phyloP scores from a whole-genome alignment of 2,797 vertebrate species.

The Trachops cirrhosus region DNA sequence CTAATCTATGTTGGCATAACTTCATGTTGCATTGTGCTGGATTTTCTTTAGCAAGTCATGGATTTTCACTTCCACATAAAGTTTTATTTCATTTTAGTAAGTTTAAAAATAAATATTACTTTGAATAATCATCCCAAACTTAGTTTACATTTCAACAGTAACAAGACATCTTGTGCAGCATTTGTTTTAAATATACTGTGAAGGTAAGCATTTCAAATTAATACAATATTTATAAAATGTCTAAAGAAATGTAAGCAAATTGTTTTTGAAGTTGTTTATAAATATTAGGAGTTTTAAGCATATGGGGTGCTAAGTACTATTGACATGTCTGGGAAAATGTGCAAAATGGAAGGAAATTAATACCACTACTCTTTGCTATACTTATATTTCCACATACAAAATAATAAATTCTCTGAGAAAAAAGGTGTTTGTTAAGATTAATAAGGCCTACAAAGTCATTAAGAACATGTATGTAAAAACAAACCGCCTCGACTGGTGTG shows the following conservation, averaged over 20 bases:
- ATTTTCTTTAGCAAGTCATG: not conserved
- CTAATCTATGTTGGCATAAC: not conserved
- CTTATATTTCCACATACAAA: conserved; percentile 21
- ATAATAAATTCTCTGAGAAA: not conserved
- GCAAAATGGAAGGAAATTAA: conserved; percentile 56
- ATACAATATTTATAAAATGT: conserved; percentile 56
- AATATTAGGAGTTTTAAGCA: conserved; percentile 71
- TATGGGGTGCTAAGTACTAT: conserved; percentile 71
- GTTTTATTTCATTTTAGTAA: conserved; percentile 39
- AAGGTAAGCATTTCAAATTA: conserved; percentile 55
- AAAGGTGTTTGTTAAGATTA: not conserved
- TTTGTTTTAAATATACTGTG: conserved; percentile 37
- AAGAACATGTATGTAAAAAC: conserved; percentile 2
- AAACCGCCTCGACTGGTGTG: not conserved
- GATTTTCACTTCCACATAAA: not conserved
- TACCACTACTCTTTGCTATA: not conserved
- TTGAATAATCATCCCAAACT: conserved; percentile 4
- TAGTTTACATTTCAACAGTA: conserved; percentile 10
- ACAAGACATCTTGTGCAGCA: not conserved
- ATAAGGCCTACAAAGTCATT: not conserved
- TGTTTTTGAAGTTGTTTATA: conserved; percentile 64
- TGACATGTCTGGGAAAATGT: conserved; percentile 58
- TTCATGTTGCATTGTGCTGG: not conserved
- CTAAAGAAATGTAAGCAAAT: conserved; percentile 52
- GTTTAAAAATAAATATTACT: conserved; percentile 23